phyloP scores from a whole-genome alignment of 1,140 invertebrate species.

The Tribolium castaneum region DNA sequence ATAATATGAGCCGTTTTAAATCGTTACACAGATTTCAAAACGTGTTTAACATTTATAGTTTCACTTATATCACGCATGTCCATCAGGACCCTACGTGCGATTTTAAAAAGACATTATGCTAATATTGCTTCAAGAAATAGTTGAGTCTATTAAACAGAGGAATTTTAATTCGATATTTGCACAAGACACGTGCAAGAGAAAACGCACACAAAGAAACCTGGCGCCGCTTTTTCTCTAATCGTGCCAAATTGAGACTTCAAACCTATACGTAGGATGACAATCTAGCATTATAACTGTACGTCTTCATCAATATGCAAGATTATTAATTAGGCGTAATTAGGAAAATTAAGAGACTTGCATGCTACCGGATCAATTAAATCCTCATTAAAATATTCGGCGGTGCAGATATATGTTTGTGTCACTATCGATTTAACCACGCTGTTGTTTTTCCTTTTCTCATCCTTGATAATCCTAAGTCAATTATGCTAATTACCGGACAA shows the following conservation, averaged over 20 bases:
- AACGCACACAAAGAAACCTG: not conserved
- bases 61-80: constrained; percentile 23
- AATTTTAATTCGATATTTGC: not conserved
- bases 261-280: not conserved
- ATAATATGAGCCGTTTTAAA: constrained; percentile 34
- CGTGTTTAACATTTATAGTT: constrained; percentile 36
- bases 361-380: not conserved
- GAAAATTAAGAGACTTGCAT: not conserved
- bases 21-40: constrained; percentile 35
- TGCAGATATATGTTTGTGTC: not conserved
- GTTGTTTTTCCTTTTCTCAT: not conserved
- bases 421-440: not conserved
- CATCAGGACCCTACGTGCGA: constrained; percentile 9
- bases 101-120: not conserved
- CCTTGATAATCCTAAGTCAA: not conserved
- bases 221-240: not conserved
- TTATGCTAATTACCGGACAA: not conserved
- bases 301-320: not conserved
- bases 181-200: not conserved
- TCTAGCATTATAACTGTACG: not conserved
- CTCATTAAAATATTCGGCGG: not conserved
- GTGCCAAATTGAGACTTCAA: not conserved
- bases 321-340: not conserved
- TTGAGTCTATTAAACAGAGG: not conserved
- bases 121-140: not conserved